Evolutionary conservation across 2,113 vertebrate genomes (phyloP).

Genomic region (Tricholaema leucomelas): DNA sequence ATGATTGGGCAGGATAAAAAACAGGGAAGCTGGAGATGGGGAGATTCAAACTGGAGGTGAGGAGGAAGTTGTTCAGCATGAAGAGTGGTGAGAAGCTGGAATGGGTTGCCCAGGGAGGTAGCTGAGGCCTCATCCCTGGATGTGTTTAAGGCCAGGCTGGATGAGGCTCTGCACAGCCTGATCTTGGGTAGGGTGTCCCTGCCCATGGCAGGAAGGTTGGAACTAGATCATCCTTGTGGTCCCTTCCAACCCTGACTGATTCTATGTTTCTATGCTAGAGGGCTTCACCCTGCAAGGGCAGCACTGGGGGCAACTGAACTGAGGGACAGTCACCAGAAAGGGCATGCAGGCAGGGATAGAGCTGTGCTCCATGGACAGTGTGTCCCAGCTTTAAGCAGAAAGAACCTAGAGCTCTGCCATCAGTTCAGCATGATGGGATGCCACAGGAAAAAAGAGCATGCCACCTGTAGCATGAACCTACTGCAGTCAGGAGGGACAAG

Average conservation of each 20-base stretch:
- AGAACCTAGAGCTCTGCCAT: background rate
- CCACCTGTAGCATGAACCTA: background rate
- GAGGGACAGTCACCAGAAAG: background rate
- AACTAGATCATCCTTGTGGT: too few species aligned
- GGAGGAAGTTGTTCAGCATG: too few species aligned
- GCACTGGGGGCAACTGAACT: background rate
- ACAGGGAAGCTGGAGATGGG: constrained; percentile 50
- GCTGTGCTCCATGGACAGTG: background rate
- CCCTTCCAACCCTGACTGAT: too few species aligned
- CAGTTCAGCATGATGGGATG: background rate
- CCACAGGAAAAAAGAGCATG: rapidly evolving
- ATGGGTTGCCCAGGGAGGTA: too few species aligned
- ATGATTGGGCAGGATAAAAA: background rate
- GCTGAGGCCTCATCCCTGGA: too few species aligned
- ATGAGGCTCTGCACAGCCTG: too few species aligned
- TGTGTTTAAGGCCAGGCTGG: too few species aligned
- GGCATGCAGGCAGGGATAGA: background rate
- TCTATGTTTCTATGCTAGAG: too few species aligned
- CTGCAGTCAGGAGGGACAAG: background rate
- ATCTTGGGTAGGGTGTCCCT: too few species aligned
- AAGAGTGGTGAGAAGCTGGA: too few species aligned
- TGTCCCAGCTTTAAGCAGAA: background rate
- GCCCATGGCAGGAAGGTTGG: too few species aligned
- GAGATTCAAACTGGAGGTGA: too few species aligned
- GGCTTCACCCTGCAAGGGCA: background rate